Conservation (phyloP, 2,113 vertebrate species). For the Apeltes quadracus region DNA sequence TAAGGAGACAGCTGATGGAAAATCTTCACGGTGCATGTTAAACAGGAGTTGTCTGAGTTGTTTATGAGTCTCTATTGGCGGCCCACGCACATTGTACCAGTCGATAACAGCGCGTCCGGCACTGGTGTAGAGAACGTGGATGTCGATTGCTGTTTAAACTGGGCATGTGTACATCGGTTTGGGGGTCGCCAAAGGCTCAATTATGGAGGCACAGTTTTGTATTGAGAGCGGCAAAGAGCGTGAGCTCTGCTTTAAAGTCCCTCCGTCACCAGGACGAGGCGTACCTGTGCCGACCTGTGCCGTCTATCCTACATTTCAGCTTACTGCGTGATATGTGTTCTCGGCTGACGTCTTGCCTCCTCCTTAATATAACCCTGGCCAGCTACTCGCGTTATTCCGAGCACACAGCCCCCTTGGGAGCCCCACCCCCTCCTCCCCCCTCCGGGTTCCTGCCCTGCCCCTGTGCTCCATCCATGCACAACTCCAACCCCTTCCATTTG, state of each 20-base stretch:
- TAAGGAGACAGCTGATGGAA: conserved; percentile 9
- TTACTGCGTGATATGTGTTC: conserved; percentile 41
- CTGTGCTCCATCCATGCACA: conserved; percentile 54
- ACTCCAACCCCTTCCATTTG: conserved; percentile 68
- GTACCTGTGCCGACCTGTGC: background rate
- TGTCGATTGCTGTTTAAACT: conserved; percentile 15
- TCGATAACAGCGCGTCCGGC: conserved; percentile 11
- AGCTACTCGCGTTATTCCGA: conserved; percentile 65
- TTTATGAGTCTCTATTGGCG: conserved; percentile 10
- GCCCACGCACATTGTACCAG: background rate
- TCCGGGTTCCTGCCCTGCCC: conserved; percentile 52
- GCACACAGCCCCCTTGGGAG: conserved; percentile 70
- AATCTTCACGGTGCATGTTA: background rate
- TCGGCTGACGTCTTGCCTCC: conserved; percentile 43
- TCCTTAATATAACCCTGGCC: conserved; percentile 45
- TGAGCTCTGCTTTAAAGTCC: background rate
- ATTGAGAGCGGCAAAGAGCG: background rate
- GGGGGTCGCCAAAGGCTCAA: background rate
- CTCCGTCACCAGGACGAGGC: background rate
- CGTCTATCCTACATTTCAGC: background rate
- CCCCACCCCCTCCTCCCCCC: background rate
- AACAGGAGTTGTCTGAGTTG: background rate
- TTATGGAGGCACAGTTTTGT: background rate
- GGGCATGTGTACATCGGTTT: conserved; percentile 9
- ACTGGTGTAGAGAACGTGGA: background rate